Conservation (phyloP, 1,140 invertebrate species). For the Galendromus occidentalis region DNA sequence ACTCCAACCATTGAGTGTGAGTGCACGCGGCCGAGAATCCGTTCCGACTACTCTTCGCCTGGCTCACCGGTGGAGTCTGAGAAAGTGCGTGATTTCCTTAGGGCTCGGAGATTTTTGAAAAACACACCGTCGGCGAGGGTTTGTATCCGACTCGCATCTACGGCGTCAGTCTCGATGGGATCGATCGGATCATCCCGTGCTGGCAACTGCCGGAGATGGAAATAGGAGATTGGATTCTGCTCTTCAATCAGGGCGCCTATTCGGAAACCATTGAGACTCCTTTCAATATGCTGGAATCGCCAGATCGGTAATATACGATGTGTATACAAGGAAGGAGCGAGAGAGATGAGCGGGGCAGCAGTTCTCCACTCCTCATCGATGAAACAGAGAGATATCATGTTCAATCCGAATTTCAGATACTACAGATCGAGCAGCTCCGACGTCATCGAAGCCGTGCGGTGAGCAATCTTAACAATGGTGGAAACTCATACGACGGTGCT, state of each 20-base stretch:
- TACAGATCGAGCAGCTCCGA: not conserved
- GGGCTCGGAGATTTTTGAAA: no score
- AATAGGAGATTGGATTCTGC: not conserved
- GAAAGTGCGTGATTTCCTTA: no score
- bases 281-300: not conserved
- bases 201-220: not conserved
- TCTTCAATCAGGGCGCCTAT: slow-evolving; percentile 1
- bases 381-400: no score
- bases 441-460: not conserved
- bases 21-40: no score
- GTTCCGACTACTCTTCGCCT: no score
- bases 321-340: no score
- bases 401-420: not conserved
- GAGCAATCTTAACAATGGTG: not conserved
- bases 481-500: not conserved
- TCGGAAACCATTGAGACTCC: not conserved
- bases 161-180: not conserved
- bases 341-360: no score
- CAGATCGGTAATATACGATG: not conserved
- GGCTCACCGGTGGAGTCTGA: no score
- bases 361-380: no score
- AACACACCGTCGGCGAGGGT: not conserved
- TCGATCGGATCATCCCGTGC: not conserved
- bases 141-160: not conserved
- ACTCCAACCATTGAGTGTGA: not conserved